Evolutionary conservation across 2,113 vertebrate genomes (phyloP).

Genomic region (Phalacrocorax brasilianus): DNA sequence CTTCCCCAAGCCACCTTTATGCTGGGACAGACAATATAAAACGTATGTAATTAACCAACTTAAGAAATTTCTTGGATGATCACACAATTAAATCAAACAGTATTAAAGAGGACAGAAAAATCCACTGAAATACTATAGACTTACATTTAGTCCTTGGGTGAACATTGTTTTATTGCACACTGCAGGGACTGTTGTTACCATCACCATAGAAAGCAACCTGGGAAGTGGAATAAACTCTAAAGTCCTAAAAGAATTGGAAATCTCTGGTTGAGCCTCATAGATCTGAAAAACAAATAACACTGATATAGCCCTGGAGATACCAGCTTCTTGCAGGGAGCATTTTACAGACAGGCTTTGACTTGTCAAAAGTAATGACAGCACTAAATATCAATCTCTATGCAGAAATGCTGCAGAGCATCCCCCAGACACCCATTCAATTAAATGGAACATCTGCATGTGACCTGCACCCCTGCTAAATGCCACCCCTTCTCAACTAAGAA

Average conservation of each 20-base stretch:
- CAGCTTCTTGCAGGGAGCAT: not conserved
- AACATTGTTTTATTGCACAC: constrained; percentile 92
- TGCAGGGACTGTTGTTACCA: constrained; percentile 86
- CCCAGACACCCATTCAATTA: not conserved
- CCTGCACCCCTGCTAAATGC: not conserved
- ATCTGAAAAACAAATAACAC: constrained; percentile 78
- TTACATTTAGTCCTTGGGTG: constrained; percentile 90
- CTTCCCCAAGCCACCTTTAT: not conserved
- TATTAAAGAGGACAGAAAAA: not conserved
- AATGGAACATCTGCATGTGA: not conserved
- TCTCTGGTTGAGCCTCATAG: constrained; percentile 87
- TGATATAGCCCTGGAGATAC: not conserved
- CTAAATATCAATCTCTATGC: not conserved
- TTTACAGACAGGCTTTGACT: not conserved
- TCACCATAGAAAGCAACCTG: constrained; percentile 86
- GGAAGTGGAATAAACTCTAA: constrained; percentile 83
- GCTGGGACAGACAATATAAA: not conserved
- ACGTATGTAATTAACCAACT: not conserved
- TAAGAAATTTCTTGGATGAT: not conserved
- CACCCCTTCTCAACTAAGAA: not conserved
- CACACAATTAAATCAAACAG: not conserved
- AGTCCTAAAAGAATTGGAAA: constrained; percentile 82
- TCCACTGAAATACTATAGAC: not conserved
- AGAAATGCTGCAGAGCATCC: not conserved
- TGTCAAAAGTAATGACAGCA: not conserved